Conservation (phyloP, 2,797 vertebrate species). For the Micrastur ruficollis region DNA sequence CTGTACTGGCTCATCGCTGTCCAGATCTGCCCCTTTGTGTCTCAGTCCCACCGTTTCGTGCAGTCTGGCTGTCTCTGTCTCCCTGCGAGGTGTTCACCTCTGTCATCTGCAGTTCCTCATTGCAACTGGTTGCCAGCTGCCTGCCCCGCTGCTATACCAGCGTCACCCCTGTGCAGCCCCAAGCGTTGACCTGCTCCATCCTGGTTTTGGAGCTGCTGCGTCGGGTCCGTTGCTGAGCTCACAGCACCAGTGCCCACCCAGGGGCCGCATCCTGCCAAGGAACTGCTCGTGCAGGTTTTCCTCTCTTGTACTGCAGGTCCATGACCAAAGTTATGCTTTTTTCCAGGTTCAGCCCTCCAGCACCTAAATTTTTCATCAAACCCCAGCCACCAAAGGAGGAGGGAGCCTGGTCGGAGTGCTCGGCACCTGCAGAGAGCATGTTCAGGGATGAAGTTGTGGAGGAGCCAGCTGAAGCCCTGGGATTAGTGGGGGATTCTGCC, state of each 20-base stretch:
- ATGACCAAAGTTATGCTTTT: fast-evolving
- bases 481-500: neutral
- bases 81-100: neutral
- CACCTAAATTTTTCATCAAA: neutral
- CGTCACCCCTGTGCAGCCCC: neutral
- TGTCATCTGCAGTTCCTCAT: neutral
- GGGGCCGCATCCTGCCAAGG: neutral
- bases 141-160: fast-evolving
- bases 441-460: fast-evolving
- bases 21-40: fast-evolving
- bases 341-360: neutral
- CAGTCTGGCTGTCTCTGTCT: neutral
- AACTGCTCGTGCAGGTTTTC: fast-evolving
- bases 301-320: neutral
- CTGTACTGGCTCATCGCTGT: fast-evolving
- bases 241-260: fast-evolving
- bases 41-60: neutral
- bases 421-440: fast-evolving
- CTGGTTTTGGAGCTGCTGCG: neutral
- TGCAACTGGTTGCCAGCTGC: neutral
- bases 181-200: fast-evolving
- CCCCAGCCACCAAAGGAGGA: neutral
- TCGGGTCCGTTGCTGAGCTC: neutral
- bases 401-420: fast-evolving
- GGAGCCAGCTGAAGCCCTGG: fast-evolving